Evolutionary conservation across 2,888 invertebrate genomes (phyloP), one percentile per base, ranked within the genome.

Genomic region (Caenorhabditis sp.): DNA sequence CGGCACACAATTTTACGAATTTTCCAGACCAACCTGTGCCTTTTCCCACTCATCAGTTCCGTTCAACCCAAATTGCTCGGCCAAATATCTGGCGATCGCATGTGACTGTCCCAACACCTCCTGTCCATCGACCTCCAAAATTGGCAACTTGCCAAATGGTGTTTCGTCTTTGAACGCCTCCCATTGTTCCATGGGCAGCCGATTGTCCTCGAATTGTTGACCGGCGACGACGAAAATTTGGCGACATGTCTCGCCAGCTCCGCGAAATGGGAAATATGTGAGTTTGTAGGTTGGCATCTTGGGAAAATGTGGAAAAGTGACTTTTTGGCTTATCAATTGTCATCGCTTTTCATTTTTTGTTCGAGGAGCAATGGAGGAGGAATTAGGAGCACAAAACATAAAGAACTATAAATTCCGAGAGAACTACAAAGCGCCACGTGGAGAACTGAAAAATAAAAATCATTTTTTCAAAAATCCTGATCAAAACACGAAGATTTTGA

Each of bases 41-140:
- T 66, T 50, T n/a, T 65, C 65, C 17, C 14, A 65, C 5, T 27
- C 36, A 23, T 2, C 24, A 21, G 31, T 51, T n/a, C 66, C 66
- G 17, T 50, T 53, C 23, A 63, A 23, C 53, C 77, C 75, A 50
- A 74, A 75, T 37, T 69, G 60, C 17, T 61, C 55, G 27, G 71
- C 78, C 62, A 79, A 49, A 55, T 72, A 79, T 27, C 81, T 51
- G 12, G 65, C 69, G 43, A 81, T 79, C 23, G 81, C 63, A 37
- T 55, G 43, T 8, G 77, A 77, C 49, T 80, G 74, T 2, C 68
- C 69, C 21, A 80, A 51, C 4, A 37, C 21, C n/a, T n/a, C n/a
- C 53, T 70, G 63, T 21, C 80, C 80, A 55, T 80, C 75, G 1
- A 67, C 72, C 51, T 77, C 75, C n/a, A 80, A 54, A 21, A 76